These are phyloP conservation scores for Stegophylla sp. DNA, from an alignment of 2,888 invertebrate species.

Conservation along the genomic window DNA sequence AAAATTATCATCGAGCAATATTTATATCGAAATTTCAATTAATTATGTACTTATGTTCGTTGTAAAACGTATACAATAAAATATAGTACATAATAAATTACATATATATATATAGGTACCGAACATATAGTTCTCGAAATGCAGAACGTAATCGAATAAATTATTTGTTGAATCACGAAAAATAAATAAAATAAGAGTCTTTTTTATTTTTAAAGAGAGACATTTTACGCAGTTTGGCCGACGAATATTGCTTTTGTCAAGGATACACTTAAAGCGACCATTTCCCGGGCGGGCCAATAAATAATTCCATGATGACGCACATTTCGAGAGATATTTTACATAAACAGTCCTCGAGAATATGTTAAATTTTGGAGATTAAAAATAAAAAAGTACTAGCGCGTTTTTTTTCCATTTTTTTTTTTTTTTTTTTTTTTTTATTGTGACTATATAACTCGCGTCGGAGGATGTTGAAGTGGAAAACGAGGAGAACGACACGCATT, in stretches of 20 bases:
- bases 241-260: not conserved
- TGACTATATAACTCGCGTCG: slow-evolving; percentile 18
- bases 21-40: no score
- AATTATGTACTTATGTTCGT: no score
- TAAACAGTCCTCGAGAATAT: slow-evolving; percentile 44
- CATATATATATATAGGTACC: no score
- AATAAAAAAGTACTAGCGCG: slow-evolving; percentile 38
- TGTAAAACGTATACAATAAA: no score
- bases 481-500: slow-evolving; percentile 46
- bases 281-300: slow-evolving; percentile 35
- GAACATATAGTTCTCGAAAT: no score
- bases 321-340: slow-evolving; percentile 40
- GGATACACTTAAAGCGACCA: slow-evolving; percentile 4
- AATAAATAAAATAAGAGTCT: not conserved
- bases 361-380: slow-evolving; percentile 52
- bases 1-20: no score
- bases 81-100: no score
- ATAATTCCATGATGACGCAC: slow-evolving; percentile 41
- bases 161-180: not conserved
- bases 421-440: slow-evolving; percentile 32
- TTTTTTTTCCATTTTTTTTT: no score
- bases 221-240: not conserved
- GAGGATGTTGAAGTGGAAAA: slow-evolving; percentile 53
- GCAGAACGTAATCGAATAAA: no score
- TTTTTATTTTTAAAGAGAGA: not conserved